Base-by-base conservation (phyloP, 2,113 vertebrate genomes). In the Ophiodon elongatus region DNA sequence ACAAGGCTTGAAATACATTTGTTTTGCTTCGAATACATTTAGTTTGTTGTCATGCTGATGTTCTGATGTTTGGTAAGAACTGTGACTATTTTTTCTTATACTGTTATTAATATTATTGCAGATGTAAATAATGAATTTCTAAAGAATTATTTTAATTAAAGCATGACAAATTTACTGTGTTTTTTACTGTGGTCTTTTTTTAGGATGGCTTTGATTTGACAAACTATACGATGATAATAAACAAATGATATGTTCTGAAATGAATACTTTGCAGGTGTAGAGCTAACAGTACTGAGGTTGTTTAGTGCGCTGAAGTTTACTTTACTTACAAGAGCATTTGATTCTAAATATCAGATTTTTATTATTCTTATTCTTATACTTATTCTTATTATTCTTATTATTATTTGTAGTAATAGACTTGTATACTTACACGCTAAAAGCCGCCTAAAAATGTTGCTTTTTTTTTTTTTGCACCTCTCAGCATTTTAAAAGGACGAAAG, bases 101-200 rank as follows among this genome's bases (percentile, higher is more conserved):
- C 91, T 92, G 92, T 94, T 93, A 94, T 94, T 95, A 92, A 94
- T 96, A 94, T 96, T 95, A 95, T 95, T 94, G 87, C 88, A 92
- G 60, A 94, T 96, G 95, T 95, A 96, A 89, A 96, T 96, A 95
- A 85, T 81, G 91, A 91, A 93, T 96, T 96, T 96, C 92, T 96
- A 96, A 95, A 95, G 90, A 96, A 95, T 92, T 96, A 96, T 96
- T 96, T 96, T 95, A 96, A 96, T 95, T 95, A 96, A 96, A 96
- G 96, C 96, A 96, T 96, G 96, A 87, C 75, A 93, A 93, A 88
- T 91, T 84, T 78, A 85, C 14, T 27, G 41, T 52, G 33, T 54
- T 23, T 23, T 64, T 62, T 21, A 1, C 39, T 84, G 54, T n/a
- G 76, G 54, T 84, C 7, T 77, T 76, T 68, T 80, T 39, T 25